phyloP scores from a whole-genome alignment of 2,888 invertebrate species.

The Drosophila paranaensis region DNA sequence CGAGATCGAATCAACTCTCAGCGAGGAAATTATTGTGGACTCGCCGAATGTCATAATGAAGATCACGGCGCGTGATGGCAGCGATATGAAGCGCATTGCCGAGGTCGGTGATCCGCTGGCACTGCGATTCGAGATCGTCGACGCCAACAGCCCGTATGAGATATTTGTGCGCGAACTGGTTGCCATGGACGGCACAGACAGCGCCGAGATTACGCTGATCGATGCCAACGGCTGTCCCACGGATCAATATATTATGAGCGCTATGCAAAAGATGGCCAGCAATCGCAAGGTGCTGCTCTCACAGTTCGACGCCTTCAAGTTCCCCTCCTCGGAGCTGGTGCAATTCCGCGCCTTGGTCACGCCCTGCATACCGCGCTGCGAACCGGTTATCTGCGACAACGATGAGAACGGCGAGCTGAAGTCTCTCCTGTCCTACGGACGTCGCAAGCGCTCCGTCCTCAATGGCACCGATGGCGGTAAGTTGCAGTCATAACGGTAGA shows the following conservation, averaged over 20 bases:
- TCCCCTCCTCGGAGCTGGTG: slow-evolving; percentile 96
- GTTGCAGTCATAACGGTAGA: slow-evolving; percentile 55
- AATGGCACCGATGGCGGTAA: slow-evolving; percentile 84
- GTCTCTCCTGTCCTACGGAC: slow-evolving; percentile 93
- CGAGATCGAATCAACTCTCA: slow-evolving; percentile 92
- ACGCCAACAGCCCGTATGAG: slow-evolving; percentile 96
- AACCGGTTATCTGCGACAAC: slow-evolving; percentile 95
- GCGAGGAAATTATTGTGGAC: slow-evolving; percentile 95
- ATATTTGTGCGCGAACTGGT: slow-evolving; percentile 97
- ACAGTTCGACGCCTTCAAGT: slow-evolving; percentile 97
- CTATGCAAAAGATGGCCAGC: slow-evolving; percentile 92
- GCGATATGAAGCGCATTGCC: slow-evolving; percentile 92
- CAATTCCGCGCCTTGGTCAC: slow-evolving; percentile 97
- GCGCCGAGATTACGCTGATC: slow-evolving; percentile 96
- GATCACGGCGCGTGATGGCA: slow-evolving; percentile 93
- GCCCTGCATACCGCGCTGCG: slow-evolving; percentile 96
- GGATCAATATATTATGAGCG: slow-evolving; percentile 98
- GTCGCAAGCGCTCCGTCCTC: slow-evolving; percentile 89
- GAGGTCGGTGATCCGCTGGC: slow-evolving; percentile 96
- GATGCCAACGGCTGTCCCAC: slow-evolving; percentile 97
- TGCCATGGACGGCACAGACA: slow-evolving; percentile 97
- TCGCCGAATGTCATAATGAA: slow-evolving; percentile 97
- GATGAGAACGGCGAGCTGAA: slow-evolving; percentile 93
- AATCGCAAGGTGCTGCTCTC: slow-evolving; percentile 94
- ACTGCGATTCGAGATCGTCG: slow-evolving; percentile 95